Base-by-base conservation (phyloP, 2,797 vertebrate species). In the Salmo trutta region DNA sequence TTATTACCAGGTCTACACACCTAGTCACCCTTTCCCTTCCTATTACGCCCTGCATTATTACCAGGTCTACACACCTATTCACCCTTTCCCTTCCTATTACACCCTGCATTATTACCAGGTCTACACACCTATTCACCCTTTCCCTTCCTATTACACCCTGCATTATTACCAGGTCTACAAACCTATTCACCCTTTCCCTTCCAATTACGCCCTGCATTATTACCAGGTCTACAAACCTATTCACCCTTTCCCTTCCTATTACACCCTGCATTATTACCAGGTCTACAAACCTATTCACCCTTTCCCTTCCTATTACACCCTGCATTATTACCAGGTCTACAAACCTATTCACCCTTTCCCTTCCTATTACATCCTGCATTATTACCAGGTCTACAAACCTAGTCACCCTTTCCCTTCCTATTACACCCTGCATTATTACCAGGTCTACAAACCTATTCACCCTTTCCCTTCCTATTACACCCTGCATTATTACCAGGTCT, bases 1-100 rank as follows among this genome's bases (percentile, higher is more conserved):
- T 90, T 89, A 88, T 91, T 84, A 84, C 82, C 71, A 81, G 52
- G 77, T 80, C 84, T 73, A 17, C 64, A 31, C 69, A 84, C 74
- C 80, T 31, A 80, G 86, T 91, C 82, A 88, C 85, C 87, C 87
- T 24, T 24, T 24, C 24, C 24, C 24, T 24, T 33, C 33, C 33
- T 33, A 33, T 33, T 33, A 33, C 33, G 73, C 47, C 64, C 59
- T 79, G 67, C 29, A 29, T 90, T 89, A 88, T 91, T 84, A 84
- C 82, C 71, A 81, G 52, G 77, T 80, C 84, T 74, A 17, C 64
- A 31, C 69, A 84, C 74, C 80, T 31, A 80, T 87, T 91, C 82
- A 88, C 85, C 87, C 87, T 24, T 24, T 24, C 24, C 24, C 24
- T 24, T 33, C 33, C 33, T 33, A 33, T 33, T 33, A 33, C 33